Evolutionary conservation across 2,797 vertebrate species (phyloP).

Genomic region (Propithecus perrieri): DNA sequence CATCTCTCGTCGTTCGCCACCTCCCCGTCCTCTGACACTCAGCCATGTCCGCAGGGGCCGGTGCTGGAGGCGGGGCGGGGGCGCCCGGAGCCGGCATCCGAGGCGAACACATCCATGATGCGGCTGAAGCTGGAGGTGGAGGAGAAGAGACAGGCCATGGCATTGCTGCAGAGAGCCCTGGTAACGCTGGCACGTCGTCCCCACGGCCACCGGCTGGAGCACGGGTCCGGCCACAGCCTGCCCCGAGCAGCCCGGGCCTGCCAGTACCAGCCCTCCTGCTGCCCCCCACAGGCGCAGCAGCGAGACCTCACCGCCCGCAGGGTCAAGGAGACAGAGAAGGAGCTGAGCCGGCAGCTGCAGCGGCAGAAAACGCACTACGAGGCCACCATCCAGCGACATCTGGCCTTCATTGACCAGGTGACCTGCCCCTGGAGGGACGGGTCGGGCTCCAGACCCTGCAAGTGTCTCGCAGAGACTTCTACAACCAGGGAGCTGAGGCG

Average conservation of each 20-base stretch:
- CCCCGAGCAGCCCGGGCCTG: neutral
- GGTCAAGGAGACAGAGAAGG: slow-evolving; percentile 92
- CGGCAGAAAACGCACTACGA: slow-evolving; percentile 96
- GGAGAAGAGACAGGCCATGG: slow-evolving; percentile 92
- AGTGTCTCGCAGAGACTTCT: accelerated
- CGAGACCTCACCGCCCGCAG: slow-evolving; percentile 90
- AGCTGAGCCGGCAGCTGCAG: slow-evolving; percentile 89
- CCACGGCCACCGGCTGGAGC: accelerated
- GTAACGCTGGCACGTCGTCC: slow-evolving; percentile 74
- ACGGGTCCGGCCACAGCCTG: neutral
- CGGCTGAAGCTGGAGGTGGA: slow-evolving; percentile 93
- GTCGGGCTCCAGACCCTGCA: neutral
- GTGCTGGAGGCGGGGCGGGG: slow-evolving; percentile 89
- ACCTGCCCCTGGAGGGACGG: accelerated
- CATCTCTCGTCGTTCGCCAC: accelerated
- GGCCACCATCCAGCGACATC: slow-evolving; percentile 94
- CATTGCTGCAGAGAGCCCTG: slow-evolving; percentile 93
- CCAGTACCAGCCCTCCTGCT: neutral
- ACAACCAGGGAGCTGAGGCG: neutral
- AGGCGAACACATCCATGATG: slow-evolving; percentile 89
- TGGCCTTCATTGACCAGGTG: slow-evolving; percentile 97
- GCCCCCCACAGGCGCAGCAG: slow-evolving; percentile 91
- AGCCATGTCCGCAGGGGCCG: slow-evolving; percentile 78
- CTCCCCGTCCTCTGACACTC: neutral
- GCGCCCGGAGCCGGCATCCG: slow-evolving; percentile 87